phyloP scores from a whole-genome alignment of 2,113 vertebrate species.

The Paralichthys olivaceus region DNA sequence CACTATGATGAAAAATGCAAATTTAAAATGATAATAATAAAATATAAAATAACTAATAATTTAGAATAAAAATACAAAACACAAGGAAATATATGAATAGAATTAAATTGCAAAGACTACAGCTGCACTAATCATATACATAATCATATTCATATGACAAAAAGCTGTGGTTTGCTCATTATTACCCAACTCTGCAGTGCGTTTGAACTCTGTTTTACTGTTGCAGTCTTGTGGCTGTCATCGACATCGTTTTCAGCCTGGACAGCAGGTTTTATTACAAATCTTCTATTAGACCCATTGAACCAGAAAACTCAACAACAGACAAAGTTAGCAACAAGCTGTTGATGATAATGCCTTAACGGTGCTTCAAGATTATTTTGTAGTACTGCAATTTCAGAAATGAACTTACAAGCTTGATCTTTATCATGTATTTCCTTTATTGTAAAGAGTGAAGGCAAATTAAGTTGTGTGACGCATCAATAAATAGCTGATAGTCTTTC shows the following conservation, averaged over 20 bases:
- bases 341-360: not conserved
- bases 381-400: not conserved
- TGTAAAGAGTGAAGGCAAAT: not conserved
- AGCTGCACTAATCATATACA: no score
- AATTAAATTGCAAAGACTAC: no score
- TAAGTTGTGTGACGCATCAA: not conserved
- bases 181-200: no score
- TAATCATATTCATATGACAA: no score
- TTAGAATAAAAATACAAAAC: not conserved
- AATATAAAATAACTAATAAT: no score
- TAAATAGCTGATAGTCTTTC: not conserved
- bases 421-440: not conserved
- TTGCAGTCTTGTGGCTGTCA: not conserved
- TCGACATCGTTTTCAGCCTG: not conserved
- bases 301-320: not conserved
- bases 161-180: no score
- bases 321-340: not conserved
- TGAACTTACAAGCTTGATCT: not conserved
- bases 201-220: not conserved
- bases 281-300: not conserved
- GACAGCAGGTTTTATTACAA: not conserved
- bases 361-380: not conserved
- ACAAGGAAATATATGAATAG: no score
- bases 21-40: no score
- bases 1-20: no score